Base-by-base conservation (phyloP, 37 sponge, comb jelly and placozoan species). In the Lycopodina hypogea region DNA sequence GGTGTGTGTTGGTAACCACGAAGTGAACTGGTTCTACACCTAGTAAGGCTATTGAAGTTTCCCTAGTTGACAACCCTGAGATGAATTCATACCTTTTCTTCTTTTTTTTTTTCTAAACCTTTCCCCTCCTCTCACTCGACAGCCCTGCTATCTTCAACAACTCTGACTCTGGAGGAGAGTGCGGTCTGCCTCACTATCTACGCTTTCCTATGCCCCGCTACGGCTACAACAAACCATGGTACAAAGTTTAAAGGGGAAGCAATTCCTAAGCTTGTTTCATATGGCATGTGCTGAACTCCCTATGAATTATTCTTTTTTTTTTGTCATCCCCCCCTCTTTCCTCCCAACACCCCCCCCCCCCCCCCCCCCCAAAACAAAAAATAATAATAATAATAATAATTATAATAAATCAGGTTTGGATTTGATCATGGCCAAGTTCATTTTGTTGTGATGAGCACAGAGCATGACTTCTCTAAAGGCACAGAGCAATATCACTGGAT, bases 1-100 rank as follows among this genome's bases (percentile, higher is more conserved):
- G 86, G 93, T 89, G 23, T 82, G 93, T 39, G 82, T 82, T 74
- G 93, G 93, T 8, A 89, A 93, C 67, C 93, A 93, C 59, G 93
- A 93, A 60, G 70, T 80, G 51, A 80, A 93, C 78, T 84, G 39
- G 32, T 80, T 75, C 28, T 57, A 77, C 61, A 53, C 88, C 23
- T 65, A 77, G 86, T 87, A 80, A 68, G 78, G 36, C 1, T n/a
- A 35, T 39, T 29, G 7, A 29, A 15, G 6, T 33, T 38, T 37
- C 12, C n/a, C n/a, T n/a, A n/a, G n/a, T n/a, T n/a, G n/a, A n/a
- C n/a, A n/a, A n/a, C n/a, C n/a, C 4, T 50, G 24, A 24, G 14
- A 26, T 50, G 11, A 19, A 11, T 4, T 24, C 55, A 3, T 33
- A 19, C 59, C 36, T 17, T 12, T 3, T 53, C 23, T 22, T 48